These are phyloP conservation scores for Oligia strigilis DNA, from an alignment of 2,888 invertebrate genomes.

Conservation along the genomic window DNA sequence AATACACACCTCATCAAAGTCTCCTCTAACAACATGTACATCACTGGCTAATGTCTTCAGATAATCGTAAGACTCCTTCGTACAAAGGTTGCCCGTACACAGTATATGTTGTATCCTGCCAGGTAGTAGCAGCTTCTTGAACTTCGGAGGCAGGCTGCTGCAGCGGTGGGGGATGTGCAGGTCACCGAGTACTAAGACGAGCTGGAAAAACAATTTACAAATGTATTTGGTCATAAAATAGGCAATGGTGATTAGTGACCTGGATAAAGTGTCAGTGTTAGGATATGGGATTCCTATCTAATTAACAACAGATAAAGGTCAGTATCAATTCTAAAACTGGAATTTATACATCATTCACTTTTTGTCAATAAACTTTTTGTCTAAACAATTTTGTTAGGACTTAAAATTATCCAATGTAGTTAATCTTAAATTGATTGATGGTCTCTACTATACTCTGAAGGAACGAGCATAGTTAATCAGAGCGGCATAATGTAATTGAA, in stretches of 20 bases:
- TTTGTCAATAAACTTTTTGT: background rate
- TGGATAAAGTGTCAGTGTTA: background rate
- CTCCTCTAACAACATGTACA: constrained; percentile 99
- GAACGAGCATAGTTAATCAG: background rate
- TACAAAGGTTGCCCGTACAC: constrained; percentile 99
- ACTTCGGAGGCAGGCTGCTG: constrained; percentile 97
- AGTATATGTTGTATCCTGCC: constrained; percentile 99
- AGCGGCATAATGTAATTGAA: constrained; percentile 6
- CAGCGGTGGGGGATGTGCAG: constrained; percentile 99
- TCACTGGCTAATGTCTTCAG: constrained; percentile 99
- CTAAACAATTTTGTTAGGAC: background rate
- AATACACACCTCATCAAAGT: constrained; percentile 97
- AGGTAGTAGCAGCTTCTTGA: constrained; percentile 98
- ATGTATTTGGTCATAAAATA: background rate
- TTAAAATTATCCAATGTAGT: background rate
- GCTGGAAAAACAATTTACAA: constrained; percentile 86
- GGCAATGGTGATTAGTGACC: background rate
- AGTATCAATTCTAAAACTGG: background rate
- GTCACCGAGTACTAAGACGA: constrained; percentile 99
- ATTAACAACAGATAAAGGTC: background rate
- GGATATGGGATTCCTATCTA: background rate
- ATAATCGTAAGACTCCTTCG: constrained; percentile 99
- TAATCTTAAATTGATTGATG: background rate
- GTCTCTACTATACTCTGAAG: background rate
- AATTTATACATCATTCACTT: background rate